Percentiles rank a stretch among this genome's conserved stretches.
Evolutionary conservation across 2,888 invertebrate genomes (phyloP).

Genomic region (Griposia aprilina): DNA sequence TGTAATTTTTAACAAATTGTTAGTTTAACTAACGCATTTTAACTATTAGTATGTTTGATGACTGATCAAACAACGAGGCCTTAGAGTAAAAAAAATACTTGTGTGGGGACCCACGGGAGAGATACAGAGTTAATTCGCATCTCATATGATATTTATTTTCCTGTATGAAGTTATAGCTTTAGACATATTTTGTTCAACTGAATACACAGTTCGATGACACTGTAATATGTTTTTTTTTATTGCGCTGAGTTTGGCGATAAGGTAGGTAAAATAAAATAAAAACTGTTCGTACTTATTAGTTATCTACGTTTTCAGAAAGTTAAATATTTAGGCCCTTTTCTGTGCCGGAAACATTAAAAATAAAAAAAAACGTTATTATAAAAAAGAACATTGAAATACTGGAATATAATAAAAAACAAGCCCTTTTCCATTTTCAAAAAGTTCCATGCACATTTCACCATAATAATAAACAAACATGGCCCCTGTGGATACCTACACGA

Average conservation of each 20-base stretch:
- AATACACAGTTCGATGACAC: constrained; percentile 16
- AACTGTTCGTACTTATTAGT: background rate
- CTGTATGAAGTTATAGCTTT: constrained; percentile 11
- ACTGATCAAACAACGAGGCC: too few species aligned
- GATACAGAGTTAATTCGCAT: constrained; percentile 19
- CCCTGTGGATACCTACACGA: background rate
- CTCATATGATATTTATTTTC: constrained; percentile 18
- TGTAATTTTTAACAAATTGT: too few species aligned
- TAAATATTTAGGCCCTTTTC: background rate
- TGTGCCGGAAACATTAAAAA: background rate
- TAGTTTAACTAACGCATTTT: too few species aligned
- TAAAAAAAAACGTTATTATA: too few species aligned
- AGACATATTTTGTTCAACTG: background rate
- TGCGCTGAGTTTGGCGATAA: background rate
- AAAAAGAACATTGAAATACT: background rate
- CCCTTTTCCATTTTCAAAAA: constrained; percentile 15
- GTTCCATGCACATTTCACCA: background rate
- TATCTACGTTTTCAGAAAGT: background rate
- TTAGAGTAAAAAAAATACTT: constrained; percentile 34
- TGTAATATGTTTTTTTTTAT: background rate
- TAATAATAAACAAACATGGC: constrained; percentile 9
- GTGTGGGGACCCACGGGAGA: constrained; percentile 39
- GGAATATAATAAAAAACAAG: background rate
- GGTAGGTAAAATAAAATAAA: background rate
- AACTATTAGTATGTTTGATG: too few species aligned